Evolutionary conservation across 2,888 invertebrate species (phyloP), one percentile per base, ranked within the genome.

Genomic region (Ormyrus nitidulus): DNA sequence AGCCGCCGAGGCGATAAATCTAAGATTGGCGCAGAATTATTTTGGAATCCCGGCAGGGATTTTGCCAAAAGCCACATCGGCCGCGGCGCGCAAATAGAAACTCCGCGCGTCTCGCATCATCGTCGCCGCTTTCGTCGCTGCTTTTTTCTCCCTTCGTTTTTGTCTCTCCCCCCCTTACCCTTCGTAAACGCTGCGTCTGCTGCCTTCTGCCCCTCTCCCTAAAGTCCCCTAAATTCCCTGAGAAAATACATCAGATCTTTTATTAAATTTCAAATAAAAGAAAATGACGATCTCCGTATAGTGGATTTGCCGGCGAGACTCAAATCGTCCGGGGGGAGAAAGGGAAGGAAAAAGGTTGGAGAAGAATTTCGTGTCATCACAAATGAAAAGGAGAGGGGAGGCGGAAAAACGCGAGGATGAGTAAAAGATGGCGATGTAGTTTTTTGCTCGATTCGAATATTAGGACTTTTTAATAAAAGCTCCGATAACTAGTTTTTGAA

Each of bases 241-340:
- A 58, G 13, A 74, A 79, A 74, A 79, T 75, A 71, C 75, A 66
- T 61, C 66, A 46, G 61, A 66, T 70, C 54, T 64, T 75, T 75
- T 79, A 79, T 75, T 79, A 75, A 79, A 79, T 79, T 79, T 79
- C 71, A 51, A 71, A 79, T 75, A 75, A 79, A 79, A 53, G 53
- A 70, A 76, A 72, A 76, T 13, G 54, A 58, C 58, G 56, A 59
- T 77, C 56, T 10, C 11, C 54, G 48, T 10, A 48, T 11, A 7
- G 46, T 54, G 46, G 49, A 75, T 69, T 66, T 19, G 13, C 10
- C 10, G 48, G 51, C 9, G 8, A 44, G 53, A 7, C n/a, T 11
- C n/a, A 19, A 73, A 65, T 59, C 62, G 48, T 19, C 49, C 7
- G n/a, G 44, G 4, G 13, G 1, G 49, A 6, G 13, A 34, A 58